phyloP scores from a whole-genome alignment of 30 jellyfish, hydroid and myxozoan genomes.

The Aurelia sp. region DNA sequence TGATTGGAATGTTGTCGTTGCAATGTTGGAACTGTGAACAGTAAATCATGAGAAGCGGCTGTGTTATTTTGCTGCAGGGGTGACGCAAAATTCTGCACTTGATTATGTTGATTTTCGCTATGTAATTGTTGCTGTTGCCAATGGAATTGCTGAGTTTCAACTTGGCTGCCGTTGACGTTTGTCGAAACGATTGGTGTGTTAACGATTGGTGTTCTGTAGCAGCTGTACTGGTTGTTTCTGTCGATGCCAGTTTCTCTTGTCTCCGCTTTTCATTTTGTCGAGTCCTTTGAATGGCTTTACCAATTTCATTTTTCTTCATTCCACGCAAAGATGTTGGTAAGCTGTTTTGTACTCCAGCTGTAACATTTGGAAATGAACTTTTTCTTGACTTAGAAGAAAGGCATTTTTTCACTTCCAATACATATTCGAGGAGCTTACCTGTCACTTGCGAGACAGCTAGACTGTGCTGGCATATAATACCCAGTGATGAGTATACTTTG shows the following conservation, averaged over 20 bases:
- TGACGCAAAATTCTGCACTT: no score
- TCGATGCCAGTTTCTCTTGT: neutral
- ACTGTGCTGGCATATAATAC: slow-evolving; percentile 10
- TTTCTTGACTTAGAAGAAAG: neutral
- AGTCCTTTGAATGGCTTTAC: neutral
- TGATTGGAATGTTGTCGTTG: no score
- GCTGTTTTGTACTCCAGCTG: slow-evolving; percentile 7
- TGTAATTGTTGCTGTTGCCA: no score
- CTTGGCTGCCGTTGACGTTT: neutral
- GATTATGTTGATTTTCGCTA: no score
- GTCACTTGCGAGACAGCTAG: slow-evolving; percentile 1
- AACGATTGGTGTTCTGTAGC: no score
- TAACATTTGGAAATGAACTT: neutral
- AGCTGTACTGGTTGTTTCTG: neutral
- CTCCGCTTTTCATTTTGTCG: neutral
- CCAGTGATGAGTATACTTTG: neutral
- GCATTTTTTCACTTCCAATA: neutral
- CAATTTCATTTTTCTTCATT: slow-evolving; percentile 5
- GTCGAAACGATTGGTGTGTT: neutral
- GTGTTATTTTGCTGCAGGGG: no score
- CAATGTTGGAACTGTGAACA: no score
- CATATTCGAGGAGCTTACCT: neutral
- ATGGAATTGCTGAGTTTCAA: no score
- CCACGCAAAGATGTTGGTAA: neutral
- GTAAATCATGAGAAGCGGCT: no score